Percentiles rank a stretch among this genome's conserved stretches.
Conservation (phyloP, 30 jellyfish, hydroid and myxozoan species). For the Hydractinia echinata region DNA sequence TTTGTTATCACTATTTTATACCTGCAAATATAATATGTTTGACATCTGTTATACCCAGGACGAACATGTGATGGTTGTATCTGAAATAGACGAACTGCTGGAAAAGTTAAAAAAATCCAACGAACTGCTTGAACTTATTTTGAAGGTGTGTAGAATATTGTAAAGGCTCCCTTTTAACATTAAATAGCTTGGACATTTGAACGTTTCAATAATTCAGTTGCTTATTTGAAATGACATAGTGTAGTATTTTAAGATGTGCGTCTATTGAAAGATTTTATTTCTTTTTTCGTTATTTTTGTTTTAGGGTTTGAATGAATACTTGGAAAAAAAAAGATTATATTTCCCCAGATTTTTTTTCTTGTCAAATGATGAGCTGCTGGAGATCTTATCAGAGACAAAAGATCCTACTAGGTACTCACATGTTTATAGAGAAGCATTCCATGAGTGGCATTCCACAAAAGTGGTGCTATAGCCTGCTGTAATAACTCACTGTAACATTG, state of each 20-base stretch:
- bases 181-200: not conserved
- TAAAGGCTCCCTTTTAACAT: not conserved
- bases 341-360: slow-evolving; percentile 93
- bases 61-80: slow-evolving; percentile 72
- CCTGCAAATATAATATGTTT: not conserved
- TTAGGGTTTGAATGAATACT: slow-evolving; percentile 92
- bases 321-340: slow-evolving; percentile 85
- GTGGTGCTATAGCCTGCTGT: too few relatives aligned
- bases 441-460: too few relatives aligned
- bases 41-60: slow-evolving; percentile 36
- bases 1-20: too few relatives aligned
- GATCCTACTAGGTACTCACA: slow-evolving; percentile 90
- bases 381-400: slow-evolving; percentile 90
- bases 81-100: slow-evolving; percentile 78
- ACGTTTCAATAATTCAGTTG: not conserved
- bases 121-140: slow-evolving; percentile 84
- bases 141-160: slow-evolving; percentile 60
- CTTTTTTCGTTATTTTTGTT: not conserved
- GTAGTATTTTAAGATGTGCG: not conserved
- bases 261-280: not conserved
- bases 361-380: slow-evolving; percentile 93
- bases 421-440: too few relatives aligned
- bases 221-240: not conserved
- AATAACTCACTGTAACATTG: too few relatives aligned
- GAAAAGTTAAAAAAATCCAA: slow-evolving; percentile 89